A percentile compares a stretch with the other conserved stretches of the same genome.
Evolutionary conservation across 2,113 vertebrate species (phyloP).

Genomic region (Trachemys scripta): DNA sequence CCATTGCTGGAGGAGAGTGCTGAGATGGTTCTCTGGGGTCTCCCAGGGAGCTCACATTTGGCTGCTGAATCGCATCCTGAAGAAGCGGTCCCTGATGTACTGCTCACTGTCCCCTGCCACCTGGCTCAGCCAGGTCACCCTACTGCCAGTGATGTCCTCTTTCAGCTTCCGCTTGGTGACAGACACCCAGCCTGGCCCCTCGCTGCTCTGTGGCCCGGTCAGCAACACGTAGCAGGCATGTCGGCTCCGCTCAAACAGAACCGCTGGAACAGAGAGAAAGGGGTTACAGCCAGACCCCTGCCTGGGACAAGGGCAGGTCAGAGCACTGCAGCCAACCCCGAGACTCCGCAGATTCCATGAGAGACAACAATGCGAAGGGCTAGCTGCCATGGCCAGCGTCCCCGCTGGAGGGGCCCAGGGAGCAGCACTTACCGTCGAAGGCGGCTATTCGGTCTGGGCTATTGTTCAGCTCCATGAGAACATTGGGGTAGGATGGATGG

Average conservation of each 20-base stretch:
- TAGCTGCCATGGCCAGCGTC: not conserved
- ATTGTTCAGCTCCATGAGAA: constrained; percentile 87
- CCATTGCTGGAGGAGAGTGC: not conserved
- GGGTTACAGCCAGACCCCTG: not conserved
- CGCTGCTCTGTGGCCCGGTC: constrained; percentile 70
- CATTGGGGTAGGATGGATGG: constrained; percentile 82
- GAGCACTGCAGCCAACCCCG: not conserved
- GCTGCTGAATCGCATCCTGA: constrained; percentile 88
- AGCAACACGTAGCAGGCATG: constrained; percentile 92
- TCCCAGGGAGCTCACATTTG: not conserved
- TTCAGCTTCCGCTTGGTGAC: constrained; percentile 90
- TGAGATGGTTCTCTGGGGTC: not conserved
- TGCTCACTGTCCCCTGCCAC: constrained; percentile 65
- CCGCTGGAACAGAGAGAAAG: constrained; percentile 71
- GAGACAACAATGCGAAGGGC: fast-evolving
- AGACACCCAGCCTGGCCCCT: constrained; percentile 72
- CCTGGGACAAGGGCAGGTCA: not conserved
- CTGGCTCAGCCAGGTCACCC: constrained; percentile 75
- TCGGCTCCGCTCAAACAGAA: constrained; percentile 88
- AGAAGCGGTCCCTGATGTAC: constrained; percentile 85
- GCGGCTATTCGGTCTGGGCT: constrained; percentile 80
- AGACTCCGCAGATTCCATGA: not conserved
- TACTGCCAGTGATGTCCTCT: constrained; percentile 79
- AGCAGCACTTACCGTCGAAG: constrained; percentile 82
- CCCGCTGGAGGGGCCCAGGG: fast-evolving